Conservation (phyloP, 2,113 vertebrate genomes). For the Paratilapia polleni region DNA sequence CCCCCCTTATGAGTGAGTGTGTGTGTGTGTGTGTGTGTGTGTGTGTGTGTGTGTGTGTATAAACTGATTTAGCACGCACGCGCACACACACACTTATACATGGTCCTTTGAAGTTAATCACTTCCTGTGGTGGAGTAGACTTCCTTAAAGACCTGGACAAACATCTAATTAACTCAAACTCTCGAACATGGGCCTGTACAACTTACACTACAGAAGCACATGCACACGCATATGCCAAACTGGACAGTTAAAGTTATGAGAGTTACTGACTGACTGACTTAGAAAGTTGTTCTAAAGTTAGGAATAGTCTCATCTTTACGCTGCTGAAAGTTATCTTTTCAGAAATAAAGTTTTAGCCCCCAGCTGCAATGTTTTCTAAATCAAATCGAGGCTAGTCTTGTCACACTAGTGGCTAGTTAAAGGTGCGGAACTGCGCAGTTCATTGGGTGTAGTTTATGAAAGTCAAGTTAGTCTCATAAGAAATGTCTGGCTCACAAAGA, state of each 20-base stretch:
- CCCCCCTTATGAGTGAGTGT: too few relatives aligned
- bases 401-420: not conserved
- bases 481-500: not conserved
- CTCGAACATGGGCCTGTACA: not conserved
- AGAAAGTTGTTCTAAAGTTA: not conserved
- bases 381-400: not conserved
- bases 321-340: not conserved
- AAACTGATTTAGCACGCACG: not conserved
- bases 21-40: not conserved
- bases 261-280: not conserved
- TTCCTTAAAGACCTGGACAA: slow-evolving; percentile 39
- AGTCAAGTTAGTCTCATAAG: not conserved
- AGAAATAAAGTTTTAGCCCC: not conserved
- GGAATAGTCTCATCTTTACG: not conserved
- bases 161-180: slow-evolving; percentile 11
- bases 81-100: not conserved
- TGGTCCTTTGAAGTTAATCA: slow-evolving; percentile 56
- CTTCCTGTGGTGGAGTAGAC: slow-evolving; percentile 44
- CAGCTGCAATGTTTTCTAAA: not conserved
- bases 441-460: not conserved
- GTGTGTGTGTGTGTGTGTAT: not conserved
- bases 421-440: not conserved
- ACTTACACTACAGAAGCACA: not conserved
- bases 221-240: not conserved
- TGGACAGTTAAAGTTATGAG: not conserved